phyloP scores from a whole-genome alignment of 2,113 vertebrate genomes.

The Bubo bubo region DNA sequence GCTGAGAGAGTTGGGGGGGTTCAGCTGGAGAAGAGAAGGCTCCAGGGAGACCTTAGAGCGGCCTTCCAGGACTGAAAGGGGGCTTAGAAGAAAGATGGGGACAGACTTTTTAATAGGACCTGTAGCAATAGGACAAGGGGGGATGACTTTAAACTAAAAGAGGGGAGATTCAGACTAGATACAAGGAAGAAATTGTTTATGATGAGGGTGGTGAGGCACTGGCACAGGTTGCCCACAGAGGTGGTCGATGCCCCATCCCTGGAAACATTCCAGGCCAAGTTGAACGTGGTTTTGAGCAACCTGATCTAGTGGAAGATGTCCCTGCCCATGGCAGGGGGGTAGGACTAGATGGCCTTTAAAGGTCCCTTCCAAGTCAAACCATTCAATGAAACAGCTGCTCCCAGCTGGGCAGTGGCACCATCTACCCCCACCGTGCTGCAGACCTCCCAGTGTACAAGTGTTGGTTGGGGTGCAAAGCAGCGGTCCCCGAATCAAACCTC shows the following conservation, averaged over 20 bases:
- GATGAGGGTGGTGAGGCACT: neutral
- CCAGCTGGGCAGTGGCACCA: neutral
- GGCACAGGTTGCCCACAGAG: neutral
- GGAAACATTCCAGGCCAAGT: accelerated
- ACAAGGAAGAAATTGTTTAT: accelerated
- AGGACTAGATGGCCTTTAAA: accelerated
- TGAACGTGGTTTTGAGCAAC: accelerated
- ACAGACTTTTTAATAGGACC: no score
- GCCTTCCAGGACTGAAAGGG: no score
- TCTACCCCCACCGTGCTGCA: neutral
- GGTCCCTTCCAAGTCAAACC: neutral
- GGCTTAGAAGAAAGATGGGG: no score
- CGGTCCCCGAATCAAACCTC: accelerated
- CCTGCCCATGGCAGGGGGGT: neutral
- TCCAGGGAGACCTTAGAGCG: no score
- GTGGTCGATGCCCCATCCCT: neutral
- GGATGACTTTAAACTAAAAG: neutral
- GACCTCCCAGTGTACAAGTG: accelerated
- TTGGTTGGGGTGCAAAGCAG: neutral
- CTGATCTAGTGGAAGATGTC: accelerated
- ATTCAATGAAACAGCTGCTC: neutral
- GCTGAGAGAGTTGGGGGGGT: neutral
- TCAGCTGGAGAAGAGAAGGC: no score
- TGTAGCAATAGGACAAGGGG: neutral
- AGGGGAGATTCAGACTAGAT: no score